These are phyloP conservation scores for Drosophila leontia DNA, from an alignment of 1,140 invertebrate species.

Conservation along the genomic window DNA sequence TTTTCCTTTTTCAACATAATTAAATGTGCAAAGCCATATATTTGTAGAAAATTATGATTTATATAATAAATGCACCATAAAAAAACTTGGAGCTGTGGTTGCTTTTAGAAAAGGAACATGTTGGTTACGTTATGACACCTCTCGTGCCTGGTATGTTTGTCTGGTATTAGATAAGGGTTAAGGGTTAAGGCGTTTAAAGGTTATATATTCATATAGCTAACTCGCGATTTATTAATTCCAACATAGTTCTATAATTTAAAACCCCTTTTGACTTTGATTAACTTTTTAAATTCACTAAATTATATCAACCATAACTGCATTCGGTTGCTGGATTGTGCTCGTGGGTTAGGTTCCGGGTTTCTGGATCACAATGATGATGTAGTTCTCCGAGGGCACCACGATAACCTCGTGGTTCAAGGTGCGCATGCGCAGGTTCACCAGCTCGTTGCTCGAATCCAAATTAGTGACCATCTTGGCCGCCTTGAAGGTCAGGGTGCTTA, in stretches of 20 bases:
- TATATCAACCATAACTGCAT: too few species aligned
- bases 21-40: background rate
- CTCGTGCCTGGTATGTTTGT: background rate
- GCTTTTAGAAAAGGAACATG: too few species aligned
- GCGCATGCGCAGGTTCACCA: constrained; percentile 92
- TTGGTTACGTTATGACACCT: background rate
- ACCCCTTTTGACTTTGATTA: too few species aligned
- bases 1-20: background rate
- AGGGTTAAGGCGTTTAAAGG: background rate
- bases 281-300: background rate
- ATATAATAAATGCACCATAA: background rate
- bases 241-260: background rate
- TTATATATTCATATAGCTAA: background rate
- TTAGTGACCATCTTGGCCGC: constrained; percentile 89
- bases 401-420: constrained; percentile 97
- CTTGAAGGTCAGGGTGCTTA: constrained; percentile 89
- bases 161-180: background rate
- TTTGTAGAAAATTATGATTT: background rate
- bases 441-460: constrained; percentile 91
- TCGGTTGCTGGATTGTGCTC: too few species aligned
- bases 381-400: constrained; percentile 92
- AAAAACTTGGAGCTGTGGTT: too few species aligned
- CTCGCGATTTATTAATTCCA: background rate
- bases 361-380: constrained; percentile 89
- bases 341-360: constrained; percentile 86